A percentile compares a stretch with the other conserved stretches of the same genome.
These are phyloP conservation scores for Clepsis dumicolana DNA, from an alignment of 2,888 invertebrate genomes.

Conservation along the genomic window DNA sequence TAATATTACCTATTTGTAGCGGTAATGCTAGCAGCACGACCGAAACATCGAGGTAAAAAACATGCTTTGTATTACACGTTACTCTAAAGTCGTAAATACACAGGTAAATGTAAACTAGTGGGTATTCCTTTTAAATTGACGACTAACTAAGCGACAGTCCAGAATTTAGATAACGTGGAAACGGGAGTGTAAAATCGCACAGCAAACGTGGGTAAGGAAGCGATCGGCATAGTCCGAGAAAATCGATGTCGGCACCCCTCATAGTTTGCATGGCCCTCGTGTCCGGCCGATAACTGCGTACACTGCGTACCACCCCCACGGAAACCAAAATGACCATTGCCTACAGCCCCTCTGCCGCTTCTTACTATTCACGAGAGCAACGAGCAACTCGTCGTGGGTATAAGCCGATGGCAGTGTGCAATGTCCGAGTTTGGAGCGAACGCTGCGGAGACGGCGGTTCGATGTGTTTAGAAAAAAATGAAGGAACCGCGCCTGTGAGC, in stretches of 20 bases:
- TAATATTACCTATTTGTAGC: too few species aligned
- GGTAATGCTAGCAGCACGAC: neutral
- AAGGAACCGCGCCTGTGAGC: conserved; percentile 60
- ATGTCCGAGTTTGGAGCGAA: conserved; percentile 44
- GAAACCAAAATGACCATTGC: conserved; percentile 37
- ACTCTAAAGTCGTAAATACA: neutral
- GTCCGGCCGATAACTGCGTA: conserved; percentile 58
- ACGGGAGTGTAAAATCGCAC: conserved; percentile 66
- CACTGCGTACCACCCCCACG: conserved; percentile 45
- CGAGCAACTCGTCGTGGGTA: conserved; percentile 6
- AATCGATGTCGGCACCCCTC: conserved; percentile 82
- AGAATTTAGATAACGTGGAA: conserved; percentile 45
- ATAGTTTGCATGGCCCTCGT: conserved; percentile 82
- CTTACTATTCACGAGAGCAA: conserved; percentile 8
- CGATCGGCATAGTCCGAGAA: conserved; percentile 83
- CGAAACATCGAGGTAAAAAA: neutral
- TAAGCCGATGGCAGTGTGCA: conserved; percentile 38
- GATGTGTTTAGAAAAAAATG: conserved; percentile 64
- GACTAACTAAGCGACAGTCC: neutral
- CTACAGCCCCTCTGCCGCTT: conserved; percentile 15
- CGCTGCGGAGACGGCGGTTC: conserved; percentile 49
- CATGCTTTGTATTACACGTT: neutral
- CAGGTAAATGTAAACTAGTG: neutral
- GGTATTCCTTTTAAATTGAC: neutral
- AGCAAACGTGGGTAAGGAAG: conserved; percentile 68